phyloP scores from a whole-genome alignment of 2,797 vertebrate genomes.

The Numenius phaeopus region DNA sequence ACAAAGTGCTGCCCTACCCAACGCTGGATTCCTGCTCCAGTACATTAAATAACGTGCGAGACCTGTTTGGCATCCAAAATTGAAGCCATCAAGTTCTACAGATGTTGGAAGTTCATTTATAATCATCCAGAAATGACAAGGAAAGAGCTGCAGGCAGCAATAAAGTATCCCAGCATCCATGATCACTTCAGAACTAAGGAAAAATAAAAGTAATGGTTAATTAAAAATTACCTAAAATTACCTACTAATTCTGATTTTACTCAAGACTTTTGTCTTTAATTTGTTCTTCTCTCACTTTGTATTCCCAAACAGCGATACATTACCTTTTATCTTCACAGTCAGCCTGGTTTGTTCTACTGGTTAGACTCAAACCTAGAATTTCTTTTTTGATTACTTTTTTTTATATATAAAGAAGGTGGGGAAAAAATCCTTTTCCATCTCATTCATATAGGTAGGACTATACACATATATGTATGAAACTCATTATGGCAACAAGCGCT shows the following conservation, averaged over 20 bases:
- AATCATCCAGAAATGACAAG: slow-evolving; percentile 3
- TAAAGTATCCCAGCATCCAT: background rate
- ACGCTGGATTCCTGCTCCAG: background rate
- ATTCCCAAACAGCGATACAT: background rate
- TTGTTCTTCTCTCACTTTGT: background rate
- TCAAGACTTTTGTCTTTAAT: background rate
- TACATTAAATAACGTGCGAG: background rate
- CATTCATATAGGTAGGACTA: background rate
- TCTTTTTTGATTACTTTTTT: background rate
- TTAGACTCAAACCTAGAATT: background rate
- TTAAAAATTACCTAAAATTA: background rate
- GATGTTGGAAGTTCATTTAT: slow-evolving; percentile 2
- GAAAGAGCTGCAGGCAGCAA: background rate
- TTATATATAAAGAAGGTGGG: background rate
- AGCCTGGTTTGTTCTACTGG: background rate
- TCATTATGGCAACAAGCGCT: background rate
- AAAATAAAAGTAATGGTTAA: background rate
- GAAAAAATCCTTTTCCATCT: background rate
- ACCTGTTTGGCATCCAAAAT: slow-evolving; percentile 35
- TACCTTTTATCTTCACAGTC: background rate
- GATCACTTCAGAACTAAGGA: background rate
- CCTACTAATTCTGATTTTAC: background rate
- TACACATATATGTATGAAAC: background rate
- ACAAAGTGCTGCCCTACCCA: background rate
- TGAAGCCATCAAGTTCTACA: slow-evolving; percentile 7